Conservation (phyloP, 2,888 invertebrate species). For the Drosophila hamatofila region DNA sequence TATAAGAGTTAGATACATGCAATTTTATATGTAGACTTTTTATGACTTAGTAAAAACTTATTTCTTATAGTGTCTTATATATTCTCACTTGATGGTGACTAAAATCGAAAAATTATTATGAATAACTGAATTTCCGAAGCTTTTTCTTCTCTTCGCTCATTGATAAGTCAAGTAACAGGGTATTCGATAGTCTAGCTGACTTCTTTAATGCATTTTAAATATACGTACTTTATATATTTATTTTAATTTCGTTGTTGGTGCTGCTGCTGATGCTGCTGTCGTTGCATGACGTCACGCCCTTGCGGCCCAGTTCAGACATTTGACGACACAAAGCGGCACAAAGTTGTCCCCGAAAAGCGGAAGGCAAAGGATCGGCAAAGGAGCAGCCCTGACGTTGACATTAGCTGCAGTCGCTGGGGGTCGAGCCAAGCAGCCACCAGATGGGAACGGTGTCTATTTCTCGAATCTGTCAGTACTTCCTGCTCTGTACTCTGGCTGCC, state of each 20-base stretch:
- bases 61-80: no score
- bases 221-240: constrained; percentile 25
- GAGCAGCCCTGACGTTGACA: constrained; percentile 58
- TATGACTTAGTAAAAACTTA: not conserved
- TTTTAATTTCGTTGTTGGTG: constrained; percentile 17
- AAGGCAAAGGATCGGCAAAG: constrained; percentile 34
- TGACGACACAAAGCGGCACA: constrained; percentile 60
- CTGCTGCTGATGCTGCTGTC: constrained; percentile 20
- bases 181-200: not conserved
- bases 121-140: no score
- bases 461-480: constrained; percentile 55
- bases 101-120: no score
- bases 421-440: not conserved
- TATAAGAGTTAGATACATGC: not conserved
- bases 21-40: not conserved
- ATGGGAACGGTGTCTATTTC: constrained; percentile 33
- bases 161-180: not conserved
- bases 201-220: constrained; percentile 8
- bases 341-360: constrained; percentile 42
- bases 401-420: constrained; percentile 36
- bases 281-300: constrained; percentile 59
- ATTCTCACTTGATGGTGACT: no score
- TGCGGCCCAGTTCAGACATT: constrained; percentile 52
- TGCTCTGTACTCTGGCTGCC: constrained; percentile 47
- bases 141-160: not conserved